Percentiles rank a stretch among this genome's conserved stretches.
These are phyloP conservation scores for Clarias laeviceps DNA, from an alignment of 2,797 vertebrate species.

Conservation along the genomic window DNA sequence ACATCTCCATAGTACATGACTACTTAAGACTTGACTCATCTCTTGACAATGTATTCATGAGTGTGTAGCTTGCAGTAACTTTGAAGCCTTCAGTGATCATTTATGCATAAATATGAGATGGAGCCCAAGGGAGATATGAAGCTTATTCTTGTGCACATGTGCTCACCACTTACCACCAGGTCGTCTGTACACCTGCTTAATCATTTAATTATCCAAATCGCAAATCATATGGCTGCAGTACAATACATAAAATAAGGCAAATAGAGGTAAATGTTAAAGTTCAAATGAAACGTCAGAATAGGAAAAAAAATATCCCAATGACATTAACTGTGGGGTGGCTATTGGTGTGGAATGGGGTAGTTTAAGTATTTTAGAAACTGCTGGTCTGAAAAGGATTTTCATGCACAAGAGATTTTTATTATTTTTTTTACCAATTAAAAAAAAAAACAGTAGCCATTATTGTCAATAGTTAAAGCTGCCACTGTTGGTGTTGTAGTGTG, in stretches of 20 bases:
- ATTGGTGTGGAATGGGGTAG: too few species aligned
- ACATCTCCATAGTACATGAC: too few species aligned
- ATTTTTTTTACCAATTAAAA: too few species aligned
- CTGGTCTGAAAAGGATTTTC: background rate
- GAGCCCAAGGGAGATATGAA: background rate
- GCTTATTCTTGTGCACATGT: background rate
- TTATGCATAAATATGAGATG: background rate
- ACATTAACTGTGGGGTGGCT: background rate
- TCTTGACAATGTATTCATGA: background rate
- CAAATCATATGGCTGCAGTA: background rate
- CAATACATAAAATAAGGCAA: background rate
- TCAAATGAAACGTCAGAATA: background rate
- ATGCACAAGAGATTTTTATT: too few species aligned
- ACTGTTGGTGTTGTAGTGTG: too few species aligned
- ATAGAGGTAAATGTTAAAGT: background rate
- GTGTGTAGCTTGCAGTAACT: background rate
- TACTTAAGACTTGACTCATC: background rate
- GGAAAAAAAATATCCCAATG: background rate
- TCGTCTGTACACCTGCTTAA: background rate
- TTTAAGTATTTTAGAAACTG: background rate
- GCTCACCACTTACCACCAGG: background rate
- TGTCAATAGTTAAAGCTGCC: too few species aligned
- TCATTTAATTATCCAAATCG: background rate
- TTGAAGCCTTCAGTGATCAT: background rate
- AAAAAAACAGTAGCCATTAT: too few species aligned